Evolutionary conservation across 2,797 vertebrate species (phyloP), one percentile per base, ranked within the genome.

Genomic region (Lepilemur septentrionalis): DNA sequence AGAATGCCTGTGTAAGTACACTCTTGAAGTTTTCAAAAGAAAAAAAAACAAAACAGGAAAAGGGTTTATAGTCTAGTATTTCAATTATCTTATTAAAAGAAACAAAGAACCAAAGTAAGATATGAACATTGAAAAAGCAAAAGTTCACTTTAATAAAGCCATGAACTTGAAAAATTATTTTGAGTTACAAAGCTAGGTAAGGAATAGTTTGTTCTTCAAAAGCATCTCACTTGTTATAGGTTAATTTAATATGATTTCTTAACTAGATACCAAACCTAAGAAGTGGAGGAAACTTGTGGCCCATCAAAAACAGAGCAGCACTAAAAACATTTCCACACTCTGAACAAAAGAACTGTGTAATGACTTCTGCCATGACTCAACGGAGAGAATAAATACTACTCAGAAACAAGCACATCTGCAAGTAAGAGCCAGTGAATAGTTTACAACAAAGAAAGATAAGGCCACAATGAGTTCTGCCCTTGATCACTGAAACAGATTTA

Each of bases 401-500:
- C 61, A 97, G 86, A 98, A 97, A 96, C 97, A 98, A 98, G 98
- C 98, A 98, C 92, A 92, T 96, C 94, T 96, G 97, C 97, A 97
- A 98, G 97, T 96, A 96, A 98, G 97, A 98, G 98, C 97, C 96
- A 96, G 97, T 98, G 98, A 99, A 98, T 98, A 98, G 98, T 97
- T 97, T 95, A 97, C 97, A 98, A 97, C 95, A 97, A 96, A 96
- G 95, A 93, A 94, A 98, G 98, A 97, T 99, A 99, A 99, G 99
- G 99, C 99, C 99, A 99, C 99, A 97, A 98, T 97, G 98, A 98
- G 98, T 97, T 98, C 98, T 98, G 98, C 98, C 98, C 98, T 98
- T 98, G 96, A 98, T 98, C 98, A 98, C 97, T 93, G 97, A 97
- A 96, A 96, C 43, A 22, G 97, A 98, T 96, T 97, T 96, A 97